These are phyloP conservation scores for Nothocercus julius DNA, from an alignment of 2,113 vertebrate genomes.

Conservation along the genomic window DNA sequence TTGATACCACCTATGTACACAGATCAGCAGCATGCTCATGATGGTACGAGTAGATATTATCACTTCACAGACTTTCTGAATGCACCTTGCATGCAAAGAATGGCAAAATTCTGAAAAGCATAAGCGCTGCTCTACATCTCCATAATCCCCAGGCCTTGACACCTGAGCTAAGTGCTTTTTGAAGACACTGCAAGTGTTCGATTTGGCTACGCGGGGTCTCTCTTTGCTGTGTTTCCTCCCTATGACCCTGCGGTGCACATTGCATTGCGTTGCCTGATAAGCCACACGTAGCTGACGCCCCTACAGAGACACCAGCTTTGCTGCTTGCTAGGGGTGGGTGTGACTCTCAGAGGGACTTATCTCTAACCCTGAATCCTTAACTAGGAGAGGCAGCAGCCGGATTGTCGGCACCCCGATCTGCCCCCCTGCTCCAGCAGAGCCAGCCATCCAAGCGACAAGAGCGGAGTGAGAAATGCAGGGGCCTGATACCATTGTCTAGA, in stretches of 20 bases:
- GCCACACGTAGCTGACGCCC: not conserved
- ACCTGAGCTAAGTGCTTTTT: not conserved
- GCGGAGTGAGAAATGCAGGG: not conserved
- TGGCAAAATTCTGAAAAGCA: not conserved
- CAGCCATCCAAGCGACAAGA: not conserved
- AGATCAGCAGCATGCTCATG: not conserved
- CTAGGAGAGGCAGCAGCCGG: not conserved
- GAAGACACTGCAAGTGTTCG: not conserved
- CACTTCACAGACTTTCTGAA: not conserved
- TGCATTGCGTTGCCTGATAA: not conserved
- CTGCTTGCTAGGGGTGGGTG: not conserved
- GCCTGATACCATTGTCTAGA: not conserved
- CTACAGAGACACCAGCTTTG: not conserved
- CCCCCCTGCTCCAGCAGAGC: not conserved
- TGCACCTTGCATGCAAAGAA: not conserved
- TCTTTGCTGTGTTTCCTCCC: rapidly evolving
- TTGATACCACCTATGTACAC: rapidly evolving
- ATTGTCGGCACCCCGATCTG: not conserved
- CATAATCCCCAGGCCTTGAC: not conserved
- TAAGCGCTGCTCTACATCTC: rapidly evolving
- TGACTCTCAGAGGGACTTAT: conserved; percentile 27
- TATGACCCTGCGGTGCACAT: not conserved
- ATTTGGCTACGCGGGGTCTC: rapidly evolving
- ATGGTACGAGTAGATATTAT: rapidly evolving
- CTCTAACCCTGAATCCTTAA: not conserved